Base-by-base conservation (phyloP, 2,113 vertebrate species). In the Catharus bicknelli region DNA sequence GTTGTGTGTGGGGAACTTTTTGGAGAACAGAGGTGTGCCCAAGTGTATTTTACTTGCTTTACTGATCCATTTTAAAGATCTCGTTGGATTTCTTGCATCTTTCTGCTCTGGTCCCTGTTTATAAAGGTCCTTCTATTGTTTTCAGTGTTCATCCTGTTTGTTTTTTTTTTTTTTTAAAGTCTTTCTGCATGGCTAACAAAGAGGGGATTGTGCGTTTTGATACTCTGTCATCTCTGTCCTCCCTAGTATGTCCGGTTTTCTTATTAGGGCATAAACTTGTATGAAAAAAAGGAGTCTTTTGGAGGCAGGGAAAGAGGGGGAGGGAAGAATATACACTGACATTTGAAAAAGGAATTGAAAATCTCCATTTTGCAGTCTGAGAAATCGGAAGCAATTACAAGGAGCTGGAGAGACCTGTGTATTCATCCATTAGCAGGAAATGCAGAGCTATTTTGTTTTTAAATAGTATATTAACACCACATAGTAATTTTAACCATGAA, bases 141-240 rank as follows among this genome's bases (percentile, higher is more conserved):
- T 95, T 87, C 79, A 88, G 64, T 85, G 85, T 95, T 91, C 91
- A 94, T 95, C 94, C 94, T 96, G 80, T 22, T 72, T 43, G 51
- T 42, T 45, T 30, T 67, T 55, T 68, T 72, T 72, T 87, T 62
- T 82, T 88, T 83, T 13, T 5, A 1, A 82, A 95, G 85, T 58
- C 90, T 93, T 95, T 96, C 83, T 96, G 73, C 86, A 86, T 74
- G n/a, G 80, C 83, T 92, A 95, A 94, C 94, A 96, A 96, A 95
- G 93, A 83, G 57, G 64, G 83, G 83, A 96, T 96, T 95, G 94
- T 96, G 94, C 0, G 0, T 93, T 93, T 90, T 90, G 76, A 96
- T 95, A 93, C 73, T 94, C 92, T 95, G 95, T 94, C 93, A 94
- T 95, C 91, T 96, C 82, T 90, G 87, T 90, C 93, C 93, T 96